Evolutionary conservation across 2,113 vertebrate species (phyloP), one percentile per base, ranked within the genome.

Genomic region (Chauna torquata): DNA sequence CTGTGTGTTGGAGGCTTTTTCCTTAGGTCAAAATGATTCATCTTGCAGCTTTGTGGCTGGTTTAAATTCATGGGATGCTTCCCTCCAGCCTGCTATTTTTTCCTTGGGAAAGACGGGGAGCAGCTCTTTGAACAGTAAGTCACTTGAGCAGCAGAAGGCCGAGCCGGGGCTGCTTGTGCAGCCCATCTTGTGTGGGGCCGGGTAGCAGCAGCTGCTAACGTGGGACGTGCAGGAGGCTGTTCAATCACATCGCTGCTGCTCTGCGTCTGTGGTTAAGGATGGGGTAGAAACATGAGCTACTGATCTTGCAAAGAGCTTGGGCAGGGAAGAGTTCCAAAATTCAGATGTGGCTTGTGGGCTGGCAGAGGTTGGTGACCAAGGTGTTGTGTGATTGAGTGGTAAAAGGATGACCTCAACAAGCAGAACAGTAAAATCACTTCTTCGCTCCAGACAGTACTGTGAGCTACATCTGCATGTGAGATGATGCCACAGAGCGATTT

Each of bases 331-430:
- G 30, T 61, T 92, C 64, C 68, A 49, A 23, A 88, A n/a, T 40
- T 88, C 49, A 25, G 27, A n/a, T 62, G 54, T 54, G 64, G n/a
- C 34, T 70, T 5, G 2, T 40, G 44, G 62, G 40, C 58, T 52
- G 62, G 58, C 14, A 13, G 24, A 32, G 14, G 5, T 36, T 83
- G 58, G 16, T 2, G 2, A 23, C 17, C 7, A 0, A 10, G 44
- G 54, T 50, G 55, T 23, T 78, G 49, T 45, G 34, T 16, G 5
- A 7, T 30, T 15, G 4, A 6, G 24, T 50, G 24, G 66, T 62
- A 25, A 70, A 86, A 71, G 75, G 50, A 47, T 83, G 50, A 74
- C 54, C 68, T 75, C 83, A 52, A 44, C 61, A 30, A 76, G 50
- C 25, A 84, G 64, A 79, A 3, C 24, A 11, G 23, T 44, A 47